A percentile compares a stretch with the other conserved stretches of the same genome.
phyloP scores from a whole-genome alignment of 2,113 vertebrate species.

The Anser brachyrhynchus region DNA sequence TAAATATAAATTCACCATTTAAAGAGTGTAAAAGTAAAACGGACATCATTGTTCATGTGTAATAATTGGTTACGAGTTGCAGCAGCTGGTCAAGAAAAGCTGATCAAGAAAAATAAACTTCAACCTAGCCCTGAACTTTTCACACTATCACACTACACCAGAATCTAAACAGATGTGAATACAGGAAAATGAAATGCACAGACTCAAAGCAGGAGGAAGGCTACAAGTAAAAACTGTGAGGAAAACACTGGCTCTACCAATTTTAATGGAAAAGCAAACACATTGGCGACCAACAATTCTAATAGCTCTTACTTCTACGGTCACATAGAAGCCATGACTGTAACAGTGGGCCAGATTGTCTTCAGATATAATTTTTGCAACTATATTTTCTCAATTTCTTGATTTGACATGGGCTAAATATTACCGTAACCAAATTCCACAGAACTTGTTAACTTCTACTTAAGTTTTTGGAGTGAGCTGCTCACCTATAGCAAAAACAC shows the following conservation, averaged over 20 bases:
- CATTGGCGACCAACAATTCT: not conserved
- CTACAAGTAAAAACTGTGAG: not conserved
- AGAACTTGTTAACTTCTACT: not conserved
- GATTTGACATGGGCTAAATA: not conserved
- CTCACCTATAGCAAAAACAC: not conserved
- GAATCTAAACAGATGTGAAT: not conserved
- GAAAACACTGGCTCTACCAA: not conserved
- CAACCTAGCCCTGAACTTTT: not conserved
- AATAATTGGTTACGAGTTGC: not conserved
- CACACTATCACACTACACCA: not conserved
- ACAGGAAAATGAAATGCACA: not conserved
- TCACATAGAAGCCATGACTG: not conserved
- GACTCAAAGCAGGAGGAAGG: not conserved
- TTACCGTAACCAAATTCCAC: not conserved
- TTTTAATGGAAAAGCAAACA: not conserved
- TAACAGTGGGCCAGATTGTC: not conserved
- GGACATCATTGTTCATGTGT: not conserved
- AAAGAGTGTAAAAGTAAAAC: not conserved
- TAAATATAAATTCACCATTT: not conserved
- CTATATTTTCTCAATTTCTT: not conserved
- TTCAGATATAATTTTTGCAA: not conserved
- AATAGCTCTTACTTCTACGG: not conserved
- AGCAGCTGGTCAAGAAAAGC: not conserved
- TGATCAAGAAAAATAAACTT: not conserved
- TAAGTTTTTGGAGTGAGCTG: not conserved